These are phyloP conservation scores for Siderastrea radians DNA, from an alignment of 92 coral and sea anemone species.

Conservation along the genomic window DNA sequence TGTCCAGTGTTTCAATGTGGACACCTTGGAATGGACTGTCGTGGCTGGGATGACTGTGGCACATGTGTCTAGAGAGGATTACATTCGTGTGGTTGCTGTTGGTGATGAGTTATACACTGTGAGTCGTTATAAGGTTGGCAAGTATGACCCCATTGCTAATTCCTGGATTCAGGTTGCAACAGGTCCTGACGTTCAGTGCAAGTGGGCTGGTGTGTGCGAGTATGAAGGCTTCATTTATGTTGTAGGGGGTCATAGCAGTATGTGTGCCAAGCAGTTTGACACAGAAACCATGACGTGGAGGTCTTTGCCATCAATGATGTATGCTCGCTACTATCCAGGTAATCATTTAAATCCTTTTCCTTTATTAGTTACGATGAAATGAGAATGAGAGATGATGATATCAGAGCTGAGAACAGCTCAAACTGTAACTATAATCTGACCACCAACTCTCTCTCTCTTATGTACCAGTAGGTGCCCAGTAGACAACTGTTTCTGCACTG, in stretches of 20 bases:
- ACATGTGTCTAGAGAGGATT: conserved; percentile 96
- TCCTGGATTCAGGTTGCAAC: conserved; percentile 94
- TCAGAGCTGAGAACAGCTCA: no score
- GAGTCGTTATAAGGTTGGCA: conserved; percentile 98
- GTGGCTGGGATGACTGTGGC: conserved; percentile 99
- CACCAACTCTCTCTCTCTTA: no score
- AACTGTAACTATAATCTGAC: no score
- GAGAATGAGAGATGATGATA: no score
- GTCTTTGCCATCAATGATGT: conserved; percentile 92
- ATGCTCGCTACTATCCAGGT: conserved; percentile 96
- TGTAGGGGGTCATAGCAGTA: conserved; percentile 99
- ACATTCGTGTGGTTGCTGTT: conserved; percentile 95
- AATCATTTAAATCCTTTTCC: neutral
- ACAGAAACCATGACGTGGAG: conserved; percentile 92
- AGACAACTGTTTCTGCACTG: no score
- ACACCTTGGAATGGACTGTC: conserved; percentile 94
- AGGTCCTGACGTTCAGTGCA: conserved; percentile 99
- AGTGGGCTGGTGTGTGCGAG: conserved; percentile 99
- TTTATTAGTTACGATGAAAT: neutral
- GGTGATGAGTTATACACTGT: conserved; percentile 97
- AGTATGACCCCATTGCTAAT: conserved; percentile 96
- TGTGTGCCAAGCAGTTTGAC: conserved; percentile 97
- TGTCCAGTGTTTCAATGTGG: conserved; percentile 99
- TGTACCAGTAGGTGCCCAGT: no score
- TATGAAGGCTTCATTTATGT: conserved; percentile 93